Evolutionary conservation across 2,888 invertebrate genomes (phyloP), one percentile per base, ranked within the genome.

Genomic region (Pedicia rivosa): DNA sequence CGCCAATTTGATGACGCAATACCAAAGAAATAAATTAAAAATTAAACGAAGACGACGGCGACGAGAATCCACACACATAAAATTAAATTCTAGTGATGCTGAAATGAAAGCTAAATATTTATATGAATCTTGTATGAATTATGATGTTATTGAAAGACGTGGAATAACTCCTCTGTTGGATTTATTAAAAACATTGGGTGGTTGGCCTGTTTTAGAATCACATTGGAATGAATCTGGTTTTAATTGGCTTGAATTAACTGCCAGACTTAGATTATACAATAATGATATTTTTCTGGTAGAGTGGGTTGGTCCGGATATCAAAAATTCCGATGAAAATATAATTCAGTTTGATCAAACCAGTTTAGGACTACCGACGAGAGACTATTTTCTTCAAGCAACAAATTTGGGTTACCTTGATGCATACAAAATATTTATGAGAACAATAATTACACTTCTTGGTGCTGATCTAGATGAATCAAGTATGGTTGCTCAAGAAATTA

Each of bases 231-330:
- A 64, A 5, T 56, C 57, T 1, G 57, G 65, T 15, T 84, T 83
- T 48, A 73, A 82, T 51, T 78, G 82, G 74, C 63, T 81, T 29
- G 72, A 68, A 50, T 60, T 81, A 41, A 72, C 83, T 54, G 84
- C 82, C 1, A 72, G 74, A 42, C 53, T 86, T 12, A 66, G 84
- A 38, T 64, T 82, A 20, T 83, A 76, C 52, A 90, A 90, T 57
- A 88, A 87, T 50, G 84, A 86, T 43, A 77, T 88, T 40, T 64
- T 91, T 1, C 72, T 91, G 45, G 78, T 86, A 0, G 77, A 84
- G 54, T 84, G 83, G 80, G 84, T 92, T 27, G 88, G 87, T 9
- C 84, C 91, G 0, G 92, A 95, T 55, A 87, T 92, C 39, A 87
- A 87, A 55, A 86, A 92, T 57, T 90, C 92, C 5, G 79, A 86